Base-by-base conservation (phyloP, 2,888 invertebrate genomes). In the Dusona sp. region DNA sequence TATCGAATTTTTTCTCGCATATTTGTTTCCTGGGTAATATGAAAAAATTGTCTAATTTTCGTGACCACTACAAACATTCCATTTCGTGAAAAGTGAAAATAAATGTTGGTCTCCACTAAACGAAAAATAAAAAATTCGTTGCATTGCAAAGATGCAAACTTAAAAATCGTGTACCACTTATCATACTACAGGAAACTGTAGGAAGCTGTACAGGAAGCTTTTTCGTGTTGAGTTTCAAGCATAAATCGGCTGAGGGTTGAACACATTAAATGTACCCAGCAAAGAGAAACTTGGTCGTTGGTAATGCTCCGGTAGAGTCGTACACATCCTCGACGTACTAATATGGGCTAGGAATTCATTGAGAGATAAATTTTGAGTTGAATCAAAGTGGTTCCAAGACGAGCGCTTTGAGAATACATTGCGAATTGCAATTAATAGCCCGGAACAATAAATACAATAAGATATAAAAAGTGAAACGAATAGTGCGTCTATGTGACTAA, bases 261-360 rank as follows among this genome's bases (percentile, higher is more conserved):
- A 48, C 33, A n/a, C 19, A 72, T 9, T 25, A n/a, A 73, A 78
- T 42, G 72, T 70, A 51, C 29, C 68, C 51, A 65, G 33, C 38
- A 25, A 74, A 65, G 36, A 61, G 38, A 85, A 74, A 54, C 61
- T 72, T n/a, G 6, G 54, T 79, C 48, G 48, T 61, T 45, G 29
- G 33, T 65, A 70, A 79, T 70, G 61, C 70, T 19, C 38, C 38
- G 38, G 6, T 64, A 36, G 74, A 68, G 38, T 51, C 33, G 38
- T 67, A 38, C 72, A 77, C 45, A 36, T 57, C 42, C 73, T 25
- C 36, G 64, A 74, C 22, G 65, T 38, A 79, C 64, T 51, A n/a
- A 88, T 88, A 67, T 83, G 79, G 87, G 85, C 89, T 88, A 88
- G 83, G 88, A 90, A 90, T 90, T 87, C 86, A 88, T 88, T 85